phyloP scores from a whole-genome alignment of 1,140 invertebrate genomes.

The Drosophila ogumai region DNA sequence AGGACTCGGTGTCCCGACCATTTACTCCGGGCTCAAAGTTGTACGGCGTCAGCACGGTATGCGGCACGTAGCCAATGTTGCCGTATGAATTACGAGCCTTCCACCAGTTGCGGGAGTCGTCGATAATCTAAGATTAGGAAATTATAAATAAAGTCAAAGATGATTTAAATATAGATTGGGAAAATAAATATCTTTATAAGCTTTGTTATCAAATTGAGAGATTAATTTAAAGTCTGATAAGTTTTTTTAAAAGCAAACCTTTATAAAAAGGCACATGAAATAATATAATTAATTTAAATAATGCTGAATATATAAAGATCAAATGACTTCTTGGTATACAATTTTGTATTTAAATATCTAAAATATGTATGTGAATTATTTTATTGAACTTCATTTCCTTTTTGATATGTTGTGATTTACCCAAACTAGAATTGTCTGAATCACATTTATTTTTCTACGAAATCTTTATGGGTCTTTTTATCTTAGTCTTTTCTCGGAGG shows the following conservation, averaged over 20 bases:
- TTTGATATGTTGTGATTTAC: not conserved
- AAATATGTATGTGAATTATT: too few relatives aligned
- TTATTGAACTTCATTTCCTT: not conserved
- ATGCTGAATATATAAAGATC: not conserved
- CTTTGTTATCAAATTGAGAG: not conserved
- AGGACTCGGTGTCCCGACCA: constrained; percentile 68
- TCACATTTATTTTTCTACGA: not conserved
- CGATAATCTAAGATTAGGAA: constrained; percentile 89
- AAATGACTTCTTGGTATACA: too few relatives aligned
- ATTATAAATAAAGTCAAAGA: not conserved
- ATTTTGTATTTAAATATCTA: not conserved
- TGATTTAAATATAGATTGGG: not conserved
- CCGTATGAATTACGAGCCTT: constrained; percentile 95
- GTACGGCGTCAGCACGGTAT: constrained; percentile 95
- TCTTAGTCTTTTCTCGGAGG: not conserved
- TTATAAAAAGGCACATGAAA: not conserved
- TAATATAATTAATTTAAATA: too few relatives aligned
- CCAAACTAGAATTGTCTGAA: not conserved
- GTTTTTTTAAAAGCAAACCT: not conserved
- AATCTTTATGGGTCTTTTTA: not conserved
- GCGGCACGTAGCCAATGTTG: constrained; percentile 96
- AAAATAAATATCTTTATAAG: not conserved
- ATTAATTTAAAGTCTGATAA: not conserved
- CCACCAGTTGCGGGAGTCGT: constrained; percentile 99
- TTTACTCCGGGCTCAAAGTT: constrained; percentile 67